Base-by-base conservation (phyloP, 2,113 vertebrate genomes). In the Pseudorectes ferrugineus region DNA sequence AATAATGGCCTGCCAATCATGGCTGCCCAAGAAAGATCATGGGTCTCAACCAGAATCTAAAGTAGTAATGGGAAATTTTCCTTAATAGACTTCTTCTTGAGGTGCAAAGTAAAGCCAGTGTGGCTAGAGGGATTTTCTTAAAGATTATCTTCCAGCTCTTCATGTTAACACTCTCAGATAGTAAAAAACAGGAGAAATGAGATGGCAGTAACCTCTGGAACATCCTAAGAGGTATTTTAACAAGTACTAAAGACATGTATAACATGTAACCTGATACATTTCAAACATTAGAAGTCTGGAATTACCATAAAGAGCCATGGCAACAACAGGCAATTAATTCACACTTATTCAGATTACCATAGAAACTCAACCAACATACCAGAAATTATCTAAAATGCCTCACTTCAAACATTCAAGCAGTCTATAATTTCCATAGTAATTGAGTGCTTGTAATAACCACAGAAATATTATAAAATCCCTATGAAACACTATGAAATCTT, bases 401-500 rank as follows among this genome's bases (percentile, higher is more conserved):
- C 83, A 91, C 65, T 90, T 81, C 77, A 92, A 96, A 97, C 59
- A 96, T 76, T 85, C 81, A 94, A 94, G 91, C 59, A 88, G 84
- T n/a, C 88, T 96, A 66, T 95, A 93, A 97, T 96, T 97, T 97
- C 88, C 93, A 96, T 97, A 94, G 89, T 93, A 97, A 97, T 96
- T 89, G 71, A 49, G 85, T 95, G 93, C 57, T 92, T 80, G 48
- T 91, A 89, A 91, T 94, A 97, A 72, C 38, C 25, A 79, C 38
- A 65, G 85, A 96, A 96, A 93, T 91, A 95, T 82, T 75, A 89
- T 59, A 85, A 93, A 81, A 77, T 91, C 40, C 79, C 66, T 89
- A 7, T 54, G 74, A 94, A 92, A 92, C 38, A 61, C 77, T 83
- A 61, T 20, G 55, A 86, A 93, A 58, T 81, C 46, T 75, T 94